Percentiles rank a stretch among this genome's conserved stretches.
phyloP scores from a whole-genome alignment of 2,797 vertebrate species.

The Bovichtus variegatus region DNA sequence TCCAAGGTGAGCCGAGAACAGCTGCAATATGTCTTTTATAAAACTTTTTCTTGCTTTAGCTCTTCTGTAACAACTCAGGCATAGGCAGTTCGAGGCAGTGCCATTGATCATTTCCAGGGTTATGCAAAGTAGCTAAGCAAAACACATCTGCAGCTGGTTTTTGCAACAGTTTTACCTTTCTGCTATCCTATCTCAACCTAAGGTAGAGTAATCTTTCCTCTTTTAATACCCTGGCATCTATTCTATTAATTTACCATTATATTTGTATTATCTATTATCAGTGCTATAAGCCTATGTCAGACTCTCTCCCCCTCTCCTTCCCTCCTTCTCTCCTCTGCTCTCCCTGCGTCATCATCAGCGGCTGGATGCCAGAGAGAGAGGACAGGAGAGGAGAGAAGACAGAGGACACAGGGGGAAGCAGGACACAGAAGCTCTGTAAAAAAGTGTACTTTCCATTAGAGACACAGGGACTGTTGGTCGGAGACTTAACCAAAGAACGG shows the following conservation, averaged over 20 bases:
- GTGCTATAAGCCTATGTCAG: constrained; percentile 30
- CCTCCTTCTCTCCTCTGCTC: constrained; percentile 44
- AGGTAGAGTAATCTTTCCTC: neutral
- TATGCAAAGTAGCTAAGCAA: constrained; percentile 4
- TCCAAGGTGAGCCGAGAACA: constrained; percentile 17
- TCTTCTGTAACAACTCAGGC: constrained; percentile 22
- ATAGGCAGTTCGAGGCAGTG: neutral
- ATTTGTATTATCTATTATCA: constrained; percentile 22
- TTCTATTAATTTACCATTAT: constrained; percentile 1
- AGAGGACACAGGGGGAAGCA: constrained; percentile 52
- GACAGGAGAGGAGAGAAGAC: constrained; percentile 38
- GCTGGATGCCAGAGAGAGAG: constrained; percentile 70
- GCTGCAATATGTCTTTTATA: constrained; percentile 15
- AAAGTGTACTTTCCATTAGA: constrained; percentile 47
- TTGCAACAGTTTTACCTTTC: neutral
- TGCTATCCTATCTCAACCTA: neutral
- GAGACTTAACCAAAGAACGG: constrained; percentile 34
- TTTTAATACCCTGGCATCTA: constrained; percentile 3
- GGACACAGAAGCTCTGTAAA: constrained; percentile 47
- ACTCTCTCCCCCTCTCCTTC: constrained; percentile 10
- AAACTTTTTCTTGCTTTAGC: constrained; percentile 4
- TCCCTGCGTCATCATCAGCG: constrained; percentile 72
- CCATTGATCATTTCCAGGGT: constrained; percentile 1
- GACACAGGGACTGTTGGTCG: constrained; percentile 21
- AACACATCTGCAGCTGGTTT: constrained; percentile 4